A percentile compares a stretch with the other conserved stretches of the same genome.
These are phyloP conservation scores for Heliothis subflexa DNA, from an alignment of 1,140 invertebrate genomes.

Conservation along the genomic window DNA sequence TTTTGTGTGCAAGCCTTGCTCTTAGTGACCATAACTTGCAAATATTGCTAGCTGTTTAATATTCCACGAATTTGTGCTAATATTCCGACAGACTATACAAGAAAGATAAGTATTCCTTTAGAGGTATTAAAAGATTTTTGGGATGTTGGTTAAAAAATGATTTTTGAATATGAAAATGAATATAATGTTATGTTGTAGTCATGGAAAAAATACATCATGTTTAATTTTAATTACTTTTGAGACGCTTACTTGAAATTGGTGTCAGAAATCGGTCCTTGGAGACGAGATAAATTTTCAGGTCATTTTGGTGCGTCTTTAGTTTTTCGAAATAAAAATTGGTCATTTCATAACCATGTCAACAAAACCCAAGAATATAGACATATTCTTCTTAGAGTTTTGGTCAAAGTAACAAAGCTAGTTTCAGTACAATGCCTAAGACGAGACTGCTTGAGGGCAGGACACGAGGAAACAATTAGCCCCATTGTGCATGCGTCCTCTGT, in stretches of 20 bases:
- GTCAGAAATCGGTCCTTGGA: too few species aligned
- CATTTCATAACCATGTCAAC: not conserved
- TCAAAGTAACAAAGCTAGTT: not conserved
- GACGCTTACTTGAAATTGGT: too few species aligned
- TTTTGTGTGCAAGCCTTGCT: conserved; percentile 12
- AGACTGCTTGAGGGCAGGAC: conserved; percentile 17
- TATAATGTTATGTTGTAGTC: too few species aligned
- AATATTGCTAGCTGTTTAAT: not conserved
- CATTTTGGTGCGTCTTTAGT: too few species aligned
- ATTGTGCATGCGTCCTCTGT: conserved; percentile 9
- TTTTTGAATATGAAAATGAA: too few species aligned
- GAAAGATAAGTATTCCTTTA: not conserved
- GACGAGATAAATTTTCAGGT: too few species aligned
- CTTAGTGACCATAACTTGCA: conserved; percentile 12
- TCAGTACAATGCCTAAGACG: not conserved
- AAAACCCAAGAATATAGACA: too few species aligned
- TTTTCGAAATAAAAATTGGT: not conserved
- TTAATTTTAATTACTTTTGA: too few species aligned
- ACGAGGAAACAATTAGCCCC: conserved; percentile 41
- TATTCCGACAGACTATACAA: not conserved
- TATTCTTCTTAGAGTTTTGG: not conserved
- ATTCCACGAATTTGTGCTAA: not conserved
- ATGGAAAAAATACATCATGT: too few species aligned
- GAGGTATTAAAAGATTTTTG: too few species aligned
- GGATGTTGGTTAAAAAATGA: too few species aligned